A percentile compares a stretch with the other conserved stretches of the same genome.
Evolutionary conservation across 2,888 invertebrate species (phyloP).

Genomic region (Dasypolia templi): DNA sequence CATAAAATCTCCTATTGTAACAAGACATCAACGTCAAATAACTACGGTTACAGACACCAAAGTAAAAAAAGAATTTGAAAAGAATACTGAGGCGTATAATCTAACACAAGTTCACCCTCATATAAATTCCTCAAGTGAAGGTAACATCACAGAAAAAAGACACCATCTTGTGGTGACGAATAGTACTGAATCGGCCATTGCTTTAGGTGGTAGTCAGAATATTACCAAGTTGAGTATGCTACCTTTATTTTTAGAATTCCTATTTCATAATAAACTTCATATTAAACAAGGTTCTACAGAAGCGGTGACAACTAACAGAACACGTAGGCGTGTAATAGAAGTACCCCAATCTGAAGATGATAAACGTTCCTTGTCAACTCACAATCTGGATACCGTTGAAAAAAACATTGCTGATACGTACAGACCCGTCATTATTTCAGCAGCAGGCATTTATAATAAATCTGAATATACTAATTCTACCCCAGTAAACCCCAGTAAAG

Average conservation of each 20-base stretch:
- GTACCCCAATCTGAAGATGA: constrained; percentile 41
- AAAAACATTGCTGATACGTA: constrained; percentile 52
- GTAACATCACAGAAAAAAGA: constrained; percentile 17
- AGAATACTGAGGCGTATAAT: constrained; percentile 17
- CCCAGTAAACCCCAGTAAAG: constrained; percentile 18
- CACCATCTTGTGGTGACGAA: constrained; percentile 10
- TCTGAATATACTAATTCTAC: constrained; percentile 27
- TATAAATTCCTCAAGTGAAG: constrained; percentile 24
- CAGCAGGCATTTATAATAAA: constrained; percentile 67
- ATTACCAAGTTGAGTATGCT: constrained; percentile 68
- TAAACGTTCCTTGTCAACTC: constrained; percentile 35
- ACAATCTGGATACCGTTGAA: constrained; percentile 28
- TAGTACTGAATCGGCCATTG: constrained; percentile 35
- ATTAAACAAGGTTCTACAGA: constrained; percentile 47
- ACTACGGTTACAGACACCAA: constrained; percentile 23
- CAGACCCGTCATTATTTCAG: constrained; percentile 68
- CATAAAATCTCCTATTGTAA: constrained; percentile 45
- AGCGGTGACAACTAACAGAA: constrained; percentile 48
- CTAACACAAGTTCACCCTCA: constrained; percentile 7
- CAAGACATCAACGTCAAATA: constrained; percentile 43
- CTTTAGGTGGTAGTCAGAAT: constrained; percentile 45
- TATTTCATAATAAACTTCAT: constrained; percentile 72
- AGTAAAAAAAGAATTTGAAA: constrained; percentile 22
- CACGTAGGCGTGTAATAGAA: constrained; percentile 58
- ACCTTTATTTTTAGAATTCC: constrained; percentile 78